Evolutionary conservation across 2,888 invertebrate genomes (phyloP), one percentile per base, ranked within the genome.

Genomic region (Caenorhabditis plicata): DNA sequence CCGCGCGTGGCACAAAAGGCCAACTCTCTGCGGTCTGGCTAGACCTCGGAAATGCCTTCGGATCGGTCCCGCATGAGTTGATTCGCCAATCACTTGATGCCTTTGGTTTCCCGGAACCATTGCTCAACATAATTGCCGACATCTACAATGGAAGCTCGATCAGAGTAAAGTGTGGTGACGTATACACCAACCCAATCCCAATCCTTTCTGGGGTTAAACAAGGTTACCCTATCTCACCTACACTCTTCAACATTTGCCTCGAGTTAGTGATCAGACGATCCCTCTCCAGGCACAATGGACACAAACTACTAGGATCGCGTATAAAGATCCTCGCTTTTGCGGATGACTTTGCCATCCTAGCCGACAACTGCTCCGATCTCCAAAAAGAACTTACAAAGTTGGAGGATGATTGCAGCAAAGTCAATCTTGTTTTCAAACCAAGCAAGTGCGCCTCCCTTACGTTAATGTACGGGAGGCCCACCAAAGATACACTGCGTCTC

Each of bases 211-310:
- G 81, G 1, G 80, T 82, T 1, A 70, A 75, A 1, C 80, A 82
- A 61, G 82, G 82, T 3, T 75, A 74, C 48, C 81, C 82, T 3
- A 47, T 80, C 1, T 80, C 76, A 46, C 78, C 79, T 0, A 67
- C 80, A 2, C 33, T 81, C 0, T 81, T 82, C 57, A 80, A 81
- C 53, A 53, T 83, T 4, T 65, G 68, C 7, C 50, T 77, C 8
- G 79, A 81, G 45, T 69, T 72, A 2, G 33, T 81, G 9, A 13
- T 57, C 20, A 15, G 56, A 36, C 11, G 45, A 9, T 46, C 45
- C 31, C 22, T 45, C n/a, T 4, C 17, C 1, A n/a, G n/a, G 9
- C 22, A 39, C 22, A 0, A 3, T 2, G 46, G 46, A n/a, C 46
- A 47, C n/a, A 31, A 25, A 20, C 27, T 25, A 15, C 2, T 53